Evolutionary conservation across 2,888 invertebrate species (phyloP).

Genomic region (Masnerella sp.): DNA sequence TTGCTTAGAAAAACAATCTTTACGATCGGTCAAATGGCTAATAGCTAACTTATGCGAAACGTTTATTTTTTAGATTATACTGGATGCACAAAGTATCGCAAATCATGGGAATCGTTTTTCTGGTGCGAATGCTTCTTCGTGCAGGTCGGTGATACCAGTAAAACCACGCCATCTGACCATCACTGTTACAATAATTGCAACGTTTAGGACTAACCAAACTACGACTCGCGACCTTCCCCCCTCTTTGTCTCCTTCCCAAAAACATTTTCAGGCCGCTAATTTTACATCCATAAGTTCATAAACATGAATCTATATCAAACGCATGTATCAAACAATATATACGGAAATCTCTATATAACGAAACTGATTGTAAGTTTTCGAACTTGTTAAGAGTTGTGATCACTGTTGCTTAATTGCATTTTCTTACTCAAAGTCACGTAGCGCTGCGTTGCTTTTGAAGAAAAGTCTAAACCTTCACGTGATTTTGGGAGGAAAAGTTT

Average conservation of each 20-base stretch:
- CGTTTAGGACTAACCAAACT: constrained; percentile 1
- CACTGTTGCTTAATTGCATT: constrained; percentile 27
- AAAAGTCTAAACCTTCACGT: neutral
- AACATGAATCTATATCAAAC: neutral
- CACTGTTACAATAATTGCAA: constrained; percentile 11
- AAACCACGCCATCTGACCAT: constrained; percentile 5
- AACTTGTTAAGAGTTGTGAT: constrained; percentile 22
- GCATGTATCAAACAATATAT: constrained; percentile 5
- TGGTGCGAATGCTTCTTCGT: constrained; percentile 77
- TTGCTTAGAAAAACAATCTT: no score
- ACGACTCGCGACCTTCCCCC: constrained; percentile 6
- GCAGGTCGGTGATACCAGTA: constrained; percentile 68
- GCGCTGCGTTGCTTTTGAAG: neutral
- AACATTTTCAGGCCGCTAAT: constrained; percentile 12
- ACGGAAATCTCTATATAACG: constrained; percentile 3
- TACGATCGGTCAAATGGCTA: no score
- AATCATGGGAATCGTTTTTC: constrained; percentile 80
- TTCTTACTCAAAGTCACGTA: constrained; percentile 13
- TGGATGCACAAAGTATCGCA: constrained; percentile 84
- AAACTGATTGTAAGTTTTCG: no score
- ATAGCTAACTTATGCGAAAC: neutral
- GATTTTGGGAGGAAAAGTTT: neutral
- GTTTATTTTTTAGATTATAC: constrained; percentile 80
- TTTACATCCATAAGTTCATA: constrained; percentile 24
- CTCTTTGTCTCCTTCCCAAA: constrained; percentile 2